phyloP scores from a whole-genome alignment of 2,888 invertebrate species.

The Drosophila nr. medialis region DNA sequence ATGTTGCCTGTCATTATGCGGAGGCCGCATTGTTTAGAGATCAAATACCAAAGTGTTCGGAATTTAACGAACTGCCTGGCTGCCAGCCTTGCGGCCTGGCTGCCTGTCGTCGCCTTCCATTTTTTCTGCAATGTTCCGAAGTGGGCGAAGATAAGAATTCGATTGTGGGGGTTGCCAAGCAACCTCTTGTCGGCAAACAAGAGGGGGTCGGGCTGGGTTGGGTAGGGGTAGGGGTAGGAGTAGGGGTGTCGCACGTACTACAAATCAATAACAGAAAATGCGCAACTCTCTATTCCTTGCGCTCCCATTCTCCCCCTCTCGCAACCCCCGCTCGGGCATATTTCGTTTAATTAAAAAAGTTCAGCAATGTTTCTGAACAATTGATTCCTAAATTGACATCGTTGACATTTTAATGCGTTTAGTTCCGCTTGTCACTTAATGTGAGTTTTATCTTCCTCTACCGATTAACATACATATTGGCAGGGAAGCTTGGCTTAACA shows the following conservation, averaged over 20 bases:
- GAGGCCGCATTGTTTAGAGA: conserved; percentile 73
- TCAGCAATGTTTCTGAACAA: conserved; percentile 63
- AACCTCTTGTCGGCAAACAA: conserved; percentile 4
- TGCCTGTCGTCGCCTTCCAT: conserved; percentile 22
- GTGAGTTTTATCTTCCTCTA: conserved; percentile 38
- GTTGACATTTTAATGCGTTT: conserved; percentile 72
- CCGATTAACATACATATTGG: conserved; percentile 58
- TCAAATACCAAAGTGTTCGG: conserved; percentile 76
- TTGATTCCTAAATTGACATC: conserved; percentile 69
- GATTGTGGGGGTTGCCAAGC: conserved; percentile 26
- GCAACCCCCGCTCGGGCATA: conserved; percentile 31
- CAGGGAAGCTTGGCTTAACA: conserved; percentile 13
- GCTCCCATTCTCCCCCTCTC: background rate
- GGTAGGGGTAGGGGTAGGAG: background rate
- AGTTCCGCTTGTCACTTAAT: conserved; percentile 61
- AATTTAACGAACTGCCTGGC: conserved; percentile 58
- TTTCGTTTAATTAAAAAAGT: conserved; percentile 78
- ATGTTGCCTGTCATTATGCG: conserved; percentile 70
- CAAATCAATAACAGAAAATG: conserved; percentile 68
- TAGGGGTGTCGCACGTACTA: conserved; percentile 45
- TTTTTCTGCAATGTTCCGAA: conserved; percentile 18
- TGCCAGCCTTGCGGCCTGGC: background rate
- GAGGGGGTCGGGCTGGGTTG: background rate
- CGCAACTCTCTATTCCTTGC: conserved; percentile 13
- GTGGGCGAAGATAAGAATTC: conserved; percentile 37